Base-by-base conservation (phyloP, 2,113 vertebrate genomes). In the Marmota flaviventris region DNA sequence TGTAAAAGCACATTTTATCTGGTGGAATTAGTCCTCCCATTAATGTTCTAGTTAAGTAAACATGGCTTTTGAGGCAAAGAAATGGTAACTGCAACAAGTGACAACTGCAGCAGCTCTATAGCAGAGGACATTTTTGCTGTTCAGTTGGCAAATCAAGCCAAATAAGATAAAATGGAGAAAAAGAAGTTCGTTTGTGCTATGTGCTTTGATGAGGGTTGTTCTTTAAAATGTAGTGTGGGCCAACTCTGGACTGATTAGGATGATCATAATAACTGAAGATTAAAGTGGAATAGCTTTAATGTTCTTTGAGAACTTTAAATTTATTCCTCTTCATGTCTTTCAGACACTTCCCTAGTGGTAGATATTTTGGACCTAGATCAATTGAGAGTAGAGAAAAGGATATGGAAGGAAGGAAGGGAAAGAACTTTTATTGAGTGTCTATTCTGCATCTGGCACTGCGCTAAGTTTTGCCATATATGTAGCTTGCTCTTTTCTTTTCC, bases 1-100 rank as follows among this genome's bases (percentile, higher is more conserved):
- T 45, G n/a, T 85, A 82, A 94, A 89, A 88, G 51, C 85, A 34
- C 86, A 87, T 96, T 92, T 97, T 94, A 77, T 94, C 56, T 94
- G 91, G 78, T 17, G 45, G 87, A 91, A 85, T 94, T 90, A 92
- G 83, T 61, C 51, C 37, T 96, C 77, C 75, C 61, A 34, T 96
- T 69, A 58, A 61, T 75, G 63, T 94, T 94, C 34, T 83, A 39
- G 72, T 96, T 95, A 97, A 93, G 76, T 81, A 95, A 92, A 93
- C 90, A 87, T 89, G 90, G 76, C 58, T 96, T 85, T 63, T 51
- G 75, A 90, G 87, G 84, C 81, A 89, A 76, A 83, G 29, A 85
- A 85, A 48, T 82, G 83, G 27, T 90, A 96, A 67, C 25, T 78
- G 42, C 34, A 53, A 73, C 48, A 65, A 76, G 79, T 65, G 79